Evolutionary conservation across 2,888 invertebrate species (phyloP), one percentile per base, ranked within the genome.

Genomic region (Morpho achilles): DNA sequence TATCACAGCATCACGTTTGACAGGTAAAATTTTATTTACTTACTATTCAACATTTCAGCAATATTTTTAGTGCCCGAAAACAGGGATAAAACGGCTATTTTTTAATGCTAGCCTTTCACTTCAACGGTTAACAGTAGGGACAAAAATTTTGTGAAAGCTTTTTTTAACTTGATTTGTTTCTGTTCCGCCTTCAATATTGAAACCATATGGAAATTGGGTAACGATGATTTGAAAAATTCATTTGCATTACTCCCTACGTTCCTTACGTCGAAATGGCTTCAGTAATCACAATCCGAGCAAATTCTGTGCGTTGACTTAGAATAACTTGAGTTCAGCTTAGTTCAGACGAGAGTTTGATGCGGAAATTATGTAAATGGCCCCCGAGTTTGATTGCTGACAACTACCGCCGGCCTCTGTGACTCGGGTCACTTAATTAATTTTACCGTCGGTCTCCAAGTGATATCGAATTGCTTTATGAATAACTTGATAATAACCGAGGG

Each of bases 301-400:
- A 63, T 53, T 56, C 59, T 59, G 32, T 55, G 56, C 58, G 58
- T 62, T 53, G 60, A 60, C 53, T 63, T 61, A 54, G 58, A 63
- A 63, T 56, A 58, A 59, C 50, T 59, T 61, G 42, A 50, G 56
- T 50, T 48, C 45, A 56, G 50, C 56, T 45, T 49, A 53, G 41
- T 53, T 56, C 61, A 53, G 56, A 57, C 53, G 53, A 53, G 58
- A 60, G 60, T 60, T 56, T 60, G 59, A 59, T 60, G 63, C 51
- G 60, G 58, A 60, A 61, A 64, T 67, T 65, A 65, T 65, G 65
- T 61, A 61, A 65, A 67, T 67, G 60, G 64, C 47, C 43, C 63
- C 61, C 59, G 61, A 63, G 60, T 66, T 67, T 67, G 67, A 67
- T 67, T 66, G 62, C 66, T 57, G 63, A 63, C 66, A 63, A 64